Evolutionary conservation across 2,888 invertebrate species (phyloP), one percentile per base, ranked within the genome.

Genomic region (Caenorhabditis wallacei): DNA sequence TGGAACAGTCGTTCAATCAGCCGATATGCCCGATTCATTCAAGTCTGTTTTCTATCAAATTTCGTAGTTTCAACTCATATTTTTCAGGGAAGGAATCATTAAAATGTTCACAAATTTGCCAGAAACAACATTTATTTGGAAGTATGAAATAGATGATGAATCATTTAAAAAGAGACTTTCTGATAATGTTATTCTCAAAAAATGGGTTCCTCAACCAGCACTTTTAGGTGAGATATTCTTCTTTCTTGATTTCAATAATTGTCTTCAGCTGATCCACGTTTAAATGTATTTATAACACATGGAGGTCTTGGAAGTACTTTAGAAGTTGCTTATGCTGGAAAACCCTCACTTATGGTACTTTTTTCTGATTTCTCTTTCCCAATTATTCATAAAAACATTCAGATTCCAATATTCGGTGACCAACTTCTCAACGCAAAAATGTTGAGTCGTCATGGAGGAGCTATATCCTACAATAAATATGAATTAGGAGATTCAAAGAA

Each of bases 91-190:
- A 0, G 66, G 68, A 5, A 40, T 76, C 8, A 20, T 76, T 30
- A 24, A 68, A 18, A 68, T 76, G 66, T 68, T 68, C 51, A n/a
- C 40, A 20, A 68, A 51, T 5, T 40, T 80, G 11, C 71, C 72
- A 7, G 74, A 74, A 8, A 75, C 64, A 4, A 74, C 80, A 5
- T 78, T 82, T 37, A 72, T 78, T 22, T 82, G 72, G 71, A 82
- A 79, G 54, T 82, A 78, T 57, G 69, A 78, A 40, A 61, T 70
- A 0, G 69, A 78, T 10, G 78, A 69, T 18, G 63, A 61, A n/a
- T 13, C 18, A 13, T 40, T 78, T 11, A 26, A 54, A 1, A 63
- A 61, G 22, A 56, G 53, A 16, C 59, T 76, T 8, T 37, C 78
- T 13, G 35, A 20, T n/a, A 76, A 76, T 57, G 66, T 75, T 37